Conservation (phyloP, 2,888 invertebrate genomes). For the Esperia sulphurella region DNA sequence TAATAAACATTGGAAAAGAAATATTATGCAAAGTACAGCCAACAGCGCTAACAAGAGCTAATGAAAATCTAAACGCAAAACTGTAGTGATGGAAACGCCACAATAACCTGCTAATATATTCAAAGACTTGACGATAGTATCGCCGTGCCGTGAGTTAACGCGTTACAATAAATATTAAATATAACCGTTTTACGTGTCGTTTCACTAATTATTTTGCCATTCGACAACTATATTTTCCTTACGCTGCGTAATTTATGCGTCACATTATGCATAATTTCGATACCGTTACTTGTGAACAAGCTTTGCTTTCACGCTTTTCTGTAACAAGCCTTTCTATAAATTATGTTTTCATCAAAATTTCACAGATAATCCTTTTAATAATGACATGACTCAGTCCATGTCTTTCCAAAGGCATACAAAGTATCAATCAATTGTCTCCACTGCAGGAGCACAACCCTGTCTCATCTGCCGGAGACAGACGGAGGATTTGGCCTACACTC, state of each 20-base stretch:
- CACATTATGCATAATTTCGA: conserved; percentile 16
- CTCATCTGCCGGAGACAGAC: too few relatives aligned
- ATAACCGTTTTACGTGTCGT: conserved; percentile 6
- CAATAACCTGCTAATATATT: conserved; percentile 22
- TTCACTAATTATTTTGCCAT: conserved; percentile 25
- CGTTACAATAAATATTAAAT: conserved; percentile 4
- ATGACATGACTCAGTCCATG: background rate
- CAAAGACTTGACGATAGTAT: conserved; percentile 13
- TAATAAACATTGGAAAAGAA: too few relatives aligned
- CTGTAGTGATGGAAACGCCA: conserved; percentile 7
- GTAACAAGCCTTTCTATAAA: background rate
- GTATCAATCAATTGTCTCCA: too few relatives aligned
- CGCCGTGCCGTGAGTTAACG: background rate
- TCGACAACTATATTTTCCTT: conserved; percentile 32
- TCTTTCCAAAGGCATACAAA: background rate
- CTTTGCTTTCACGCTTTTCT: conserved; percentile 6
- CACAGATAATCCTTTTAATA: background rate
- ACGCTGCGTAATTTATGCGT: conserved; percentile 16
- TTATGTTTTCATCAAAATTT: too few relatives aligned
- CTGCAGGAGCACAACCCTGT: too few relatives aligned
- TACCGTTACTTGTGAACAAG: conserved; percentile 11
- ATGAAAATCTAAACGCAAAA: conserved; percentile 9
- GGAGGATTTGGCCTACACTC: too few relatives aligned
- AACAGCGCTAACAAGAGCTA: background rate
- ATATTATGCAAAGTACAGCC: background rate